Conservation (phyloP, 2,888 invertebrate species). For the Candidula unifasciata region DNA sequence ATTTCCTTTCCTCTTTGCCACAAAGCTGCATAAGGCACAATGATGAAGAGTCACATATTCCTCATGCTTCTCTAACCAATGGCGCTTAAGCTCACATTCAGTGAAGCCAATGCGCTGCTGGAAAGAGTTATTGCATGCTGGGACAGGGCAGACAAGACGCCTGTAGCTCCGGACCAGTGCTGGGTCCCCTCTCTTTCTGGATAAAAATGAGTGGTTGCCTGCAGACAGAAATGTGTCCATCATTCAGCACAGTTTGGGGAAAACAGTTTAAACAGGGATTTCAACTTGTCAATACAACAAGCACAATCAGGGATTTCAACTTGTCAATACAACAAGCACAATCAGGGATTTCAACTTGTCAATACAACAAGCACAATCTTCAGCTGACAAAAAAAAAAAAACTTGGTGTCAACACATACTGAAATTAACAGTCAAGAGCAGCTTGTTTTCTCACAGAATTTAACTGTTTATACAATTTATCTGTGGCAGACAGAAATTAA, state of each 20-base stretch:
- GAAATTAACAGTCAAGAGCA: neutral
- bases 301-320: neutral
- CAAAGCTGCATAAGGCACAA: conserved; percentile 38
- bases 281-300: neutral
- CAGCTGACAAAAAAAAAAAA: neutral
- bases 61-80: conserved; percentile 50
- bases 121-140: conserved; percentile 34
- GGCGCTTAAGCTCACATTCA: conserved; percentile 47
- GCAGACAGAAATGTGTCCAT: conserved; percentile 42
- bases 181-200: conserved; percentile 22
- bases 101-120: conserved; percentile 41
- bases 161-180: conserved; percentile 13
- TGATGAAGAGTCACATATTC: conserved; percentile 37
- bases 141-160: conserved; percentile 48
- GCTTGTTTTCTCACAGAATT: neutral
- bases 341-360: neutral
- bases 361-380: neutral
- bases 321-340: neutral
- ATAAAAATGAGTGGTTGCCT: conserved; percentile 16
- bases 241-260: conserved; percentile 6
- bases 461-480: neutral
- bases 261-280: neutral
- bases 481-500: too few species aligned
- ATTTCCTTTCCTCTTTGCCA: conserved; percentile 41
- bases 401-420: neutral